Base-by-base conservation (phyloP, 2,888 invertebrate species). In the Agrotis puta region DNA sequence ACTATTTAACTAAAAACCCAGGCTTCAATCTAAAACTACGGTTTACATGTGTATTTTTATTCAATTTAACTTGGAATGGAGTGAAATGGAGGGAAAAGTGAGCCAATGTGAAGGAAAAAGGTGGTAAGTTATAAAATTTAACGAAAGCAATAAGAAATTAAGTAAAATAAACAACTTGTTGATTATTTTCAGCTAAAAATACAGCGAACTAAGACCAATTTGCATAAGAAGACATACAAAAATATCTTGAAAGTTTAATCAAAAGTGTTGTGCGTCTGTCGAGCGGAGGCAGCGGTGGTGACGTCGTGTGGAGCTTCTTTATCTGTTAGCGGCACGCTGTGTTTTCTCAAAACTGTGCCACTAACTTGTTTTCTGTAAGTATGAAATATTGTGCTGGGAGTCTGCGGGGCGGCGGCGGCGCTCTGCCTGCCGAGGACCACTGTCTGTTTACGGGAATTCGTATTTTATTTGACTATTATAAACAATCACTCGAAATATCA, bases 281-380 rank as follows among this genome's bases (percentile, higher is more conserved):
- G 56, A 11, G 59, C 27, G 61, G 50, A 72, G 56, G 27, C n/a
- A 5, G n/a, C 27, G 54, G 73, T 68, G 68, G 69, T 75, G 73
- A 77, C 56, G 77, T 74, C 70, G 66, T 64, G 79, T 73, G 74
- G 79, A 81, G 83, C 78, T 85, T 86, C 83, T 91, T 91, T 93
- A 93, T 93, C 93, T 90, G 82, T 77, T 79, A 80, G 87, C 75
- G 82, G 83, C 93, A 93, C 91, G 86, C 91, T 87, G 84, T 88
- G 87, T 89, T 88, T 87, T 86, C 80, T 82, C 85, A 74, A 78
- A 79, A 83, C 84, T 88, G 86, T 87, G 85, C 73, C 78, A 81
- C 85, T 84, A 88, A 91, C 88, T 90, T 91, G 90, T 89, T 91
- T 89, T 86, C 88, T 88, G 85, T 91, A 93, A 93, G 93, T 87